phyloP scores from a whole-genome alignment of 2,797 vertebrate genomes.

The Selene dorsalis region DNA sequence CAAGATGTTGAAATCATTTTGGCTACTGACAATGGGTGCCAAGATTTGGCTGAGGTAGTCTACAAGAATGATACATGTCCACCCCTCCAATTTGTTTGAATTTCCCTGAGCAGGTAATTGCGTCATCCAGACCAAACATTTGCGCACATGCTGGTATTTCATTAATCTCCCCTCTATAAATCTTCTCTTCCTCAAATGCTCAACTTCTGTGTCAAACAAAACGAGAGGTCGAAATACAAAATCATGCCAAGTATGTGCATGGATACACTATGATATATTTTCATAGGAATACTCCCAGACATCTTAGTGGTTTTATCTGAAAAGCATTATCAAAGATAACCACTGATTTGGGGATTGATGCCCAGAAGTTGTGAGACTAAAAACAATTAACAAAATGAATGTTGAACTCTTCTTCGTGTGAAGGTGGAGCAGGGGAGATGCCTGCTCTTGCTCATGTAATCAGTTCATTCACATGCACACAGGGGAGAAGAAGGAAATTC shows the following conservation, averaged over 20 bases:
- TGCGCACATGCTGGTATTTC: slow-evolving; percentile 26
- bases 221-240: slow-evolving; percentile 17
- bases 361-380: not conserved
- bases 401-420: slow-evolving; percentile 20
- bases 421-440: slow-evolving; percentile 30
- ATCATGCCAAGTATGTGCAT: slow-evolving; percentile 27
- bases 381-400: not conserved
- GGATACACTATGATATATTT: slow-evolving; percentile 22
- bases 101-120: slow-evolving; percentile 30
- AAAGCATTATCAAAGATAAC: slow-evolving; percentile 3
- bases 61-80: slow-evolving; percentile 25
- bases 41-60: slow-evolving; percentile 36
- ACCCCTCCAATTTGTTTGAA: slow-evolving; percentile 28
- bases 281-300: slow-evolving; percentile 13
- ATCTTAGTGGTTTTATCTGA: slow-evolving; percentile 3
- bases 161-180: slow-evolving; percentile 43
- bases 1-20: slow-evolving; percentile 47
- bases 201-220: slow-evolving; percentile 16
- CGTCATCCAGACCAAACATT: slow-evolving; percentile 37
- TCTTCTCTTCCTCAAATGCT: slow-evolving; percentile 32
- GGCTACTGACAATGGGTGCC: slow-evolving; percentile 20
- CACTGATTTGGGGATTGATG: not conserved
- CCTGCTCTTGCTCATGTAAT: slow-evolving; percentile 41
- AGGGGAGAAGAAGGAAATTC: slow-evolving; percentile 47
- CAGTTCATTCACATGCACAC: slow-evolving; percentile 44